Evolutionary conservation across 1,140 invertebrate genomes (phyloP), one percentile per base, ranked within the genome.

Genomic region (Solen grandis): DNA sequence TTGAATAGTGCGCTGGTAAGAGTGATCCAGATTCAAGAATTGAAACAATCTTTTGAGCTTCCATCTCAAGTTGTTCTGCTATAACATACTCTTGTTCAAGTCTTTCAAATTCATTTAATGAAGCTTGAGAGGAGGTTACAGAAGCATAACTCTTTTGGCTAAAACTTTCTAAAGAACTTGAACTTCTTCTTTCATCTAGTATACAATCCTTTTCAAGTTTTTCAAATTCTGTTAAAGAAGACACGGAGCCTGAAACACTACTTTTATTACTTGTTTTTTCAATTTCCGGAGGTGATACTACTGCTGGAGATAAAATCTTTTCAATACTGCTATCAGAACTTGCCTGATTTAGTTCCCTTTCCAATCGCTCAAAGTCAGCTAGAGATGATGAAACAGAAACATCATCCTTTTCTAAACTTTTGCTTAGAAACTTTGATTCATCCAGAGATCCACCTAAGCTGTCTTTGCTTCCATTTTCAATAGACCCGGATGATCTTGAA

Each of bases 361-460:
- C 97, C 5, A 99, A 91, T 72, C 95, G 95, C 93, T 98, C 97
- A 93, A 99, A 99, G 91, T 99, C 97, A 91, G 98, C 97, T 75
- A 98, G 93, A 8, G 97, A 98, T 73, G 97, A 98, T 78, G 95
- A 97, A 88, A 98, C 95, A 0, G 97, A 98, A 29, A 97, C 93
- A 91, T 97, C 96, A 91, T 98, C 97, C 90, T 97, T 95, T 85
- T 98, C 97, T 4, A 96, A 95, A 74, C 95, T 94, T 77, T 84
- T 88, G 66, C 77, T 85, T 16, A 83, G 41, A 59, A 86, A 84
- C 29, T 86, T 86, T 73, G 81, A 70, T 70, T 88, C 87, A 77
- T 82, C 81, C 52, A 75, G 52, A 35, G 85, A 88, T 59, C 88
- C 87, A 52, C 74, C 74, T 29, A 87, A 70, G 54, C 83, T 86